Base-by-base conservation (phyloP, 1,140 invertebrate genomes). In the Euwallacea similis region DNA sequence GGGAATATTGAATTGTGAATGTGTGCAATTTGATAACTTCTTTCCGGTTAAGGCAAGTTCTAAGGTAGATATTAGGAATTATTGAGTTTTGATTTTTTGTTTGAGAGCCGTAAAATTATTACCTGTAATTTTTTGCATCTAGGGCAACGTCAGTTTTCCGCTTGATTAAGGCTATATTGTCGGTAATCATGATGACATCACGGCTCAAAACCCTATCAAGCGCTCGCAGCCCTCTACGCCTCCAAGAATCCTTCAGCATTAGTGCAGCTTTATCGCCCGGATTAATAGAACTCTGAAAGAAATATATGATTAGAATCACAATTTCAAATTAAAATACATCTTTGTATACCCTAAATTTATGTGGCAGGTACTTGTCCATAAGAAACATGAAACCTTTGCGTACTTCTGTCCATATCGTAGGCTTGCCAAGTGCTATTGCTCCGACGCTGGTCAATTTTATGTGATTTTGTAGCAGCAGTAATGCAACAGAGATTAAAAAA, bases 161-260 rank as follows among this genome's bases (percentile, higher is more conserved):
- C 69, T 56, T 71, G 59, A 72, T 47, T 44, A 72, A 47, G 21
- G 47, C 46, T 11, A 72, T 33, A 33, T 43, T 59, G 7, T 72
- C 44, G 10, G 55, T 68, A 62, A 75, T 68, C 55, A 65, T 41
- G 53, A 75, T 75, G 46, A 72, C 44, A 59, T 75, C 74, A 65
- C 65, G 72, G 50, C 59, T 72, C 46, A 75, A 58, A 15, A 66
- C 63, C 21, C 66, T 65, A 74, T 75, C 74, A 56, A 75, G 58
- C 15, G 58, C 72, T 47, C 54, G 59, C 62, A 75, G 59, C 71
- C 72, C 72, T 43, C 53, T 66, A 47, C 66, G 72, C 46, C 67
- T 75, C 15, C 73, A 64, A 59, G 69, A 75, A 55, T 71, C 69
- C 47, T 74, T 53, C 54, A 75, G 33, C 15, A 56, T 64, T 55